Evolutionary conservation across 2,888 invertebrate genomes (phyloP), one percentile per base, ranked within the genome.

Genomic region (Drosophila hamatofila): DNA sequence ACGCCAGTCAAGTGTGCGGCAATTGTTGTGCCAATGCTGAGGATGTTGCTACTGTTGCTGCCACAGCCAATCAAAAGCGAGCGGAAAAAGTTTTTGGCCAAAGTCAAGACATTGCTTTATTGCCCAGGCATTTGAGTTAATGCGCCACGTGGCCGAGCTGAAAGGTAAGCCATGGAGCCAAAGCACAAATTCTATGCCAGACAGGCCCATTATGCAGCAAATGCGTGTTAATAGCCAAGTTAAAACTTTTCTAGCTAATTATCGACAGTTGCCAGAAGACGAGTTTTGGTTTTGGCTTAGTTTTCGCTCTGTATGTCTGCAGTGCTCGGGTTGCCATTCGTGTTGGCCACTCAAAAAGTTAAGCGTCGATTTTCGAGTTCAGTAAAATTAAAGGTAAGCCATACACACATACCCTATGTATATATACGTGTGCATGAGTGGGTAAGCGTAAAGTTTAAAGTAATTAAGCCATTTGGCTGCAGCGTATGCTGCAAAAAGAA

Each of bases 231-330:
- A 88, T 83, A 74, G 78, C 69, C 78, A 75, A 83, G 78, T 73
- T 80, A 74, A 85, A 88, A 88, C 72, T 88, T 86, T 86, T 78
- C 65, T 67, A 75, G 83, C 86, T 88, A 88, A 88, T 86, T 86
- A 86, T 86, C 86, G 80, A 88, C 83, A 86, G 83, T 81, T 80
- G 83, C 80, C 63, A 27, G 42, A 30, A 69, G 64, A 59, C 37
- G 54, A 18, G 35, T n/a, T 64, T 42, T 41, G 63, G 27, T 69
- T 70, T 69, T 70, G 60, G 39, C 44, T 71, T 66, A 59, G 66
- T 64, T 75, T 66, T 63, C 25, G 41, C 25, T 49, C 46, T 51
- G 44, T 57, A 48, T 65, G 55, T 68, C 67, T 72, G 65, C 66
- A 69, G 51, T 56, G 65, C 54, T 73, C 56, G 14, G 55, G 18